Evolutionary conservation across 2,888 invertebrate species (phyloP).

Genomic region (Platycheirus albimanus): DNA sequence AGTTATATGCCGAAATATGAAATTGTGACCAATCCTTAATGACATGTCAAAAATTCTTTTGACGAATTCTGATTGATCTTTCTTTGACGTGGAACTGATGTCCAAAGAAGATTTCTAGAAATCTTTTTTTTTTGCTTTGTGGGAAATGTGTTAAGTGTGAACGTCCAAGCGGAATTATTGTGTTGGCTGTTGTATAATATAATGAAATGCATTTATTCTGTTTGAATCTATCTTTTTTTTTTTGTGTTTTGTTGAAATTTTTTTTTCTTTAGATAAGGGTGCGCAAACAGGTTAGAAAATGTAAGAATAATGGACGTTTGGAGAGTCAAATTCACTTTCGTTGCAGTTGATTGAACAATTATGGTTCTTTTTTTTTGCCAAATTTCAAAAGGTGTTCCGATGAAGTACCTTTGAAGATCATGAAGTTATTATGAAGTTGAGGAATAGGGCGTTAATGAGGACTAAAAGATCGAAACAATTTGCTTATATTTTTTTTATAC

Average conservation of each 20-base stretch:
- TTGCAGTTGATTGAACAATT: constrained; percentile 28
- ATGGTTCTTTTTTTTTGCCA: constrained; percentile 5
- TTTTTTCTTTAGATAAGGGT: not conserved
- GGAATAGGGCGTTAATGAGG: too few relatives aligned
- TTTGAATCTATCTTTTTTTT: constrained; percentile 1
- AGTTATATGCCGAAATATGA: constrained; percentile 69
- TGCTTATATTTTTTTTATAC: too few relatives aligned
- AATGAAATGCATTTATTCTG: constrained; percentile 51
- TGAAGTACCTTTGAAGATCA: not conserved
- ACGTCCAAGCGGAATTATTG: constrained; percentile 67
- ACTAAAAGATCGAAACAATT: too few relatives aligned
- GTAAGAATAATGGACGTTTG: not conserved
- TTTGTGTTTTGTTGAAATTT: not conserved
- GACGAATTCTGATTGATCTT: constrained; percentile 73
- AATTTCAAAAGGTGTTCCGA: not conserved
- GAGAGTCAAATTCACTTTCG: constrained; percentile 61
- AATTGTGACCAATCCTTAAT: constrained; percentile 74
- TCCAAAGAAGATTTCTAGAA: constrained; percentile 41
- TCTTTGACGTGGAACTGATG: constrained; percentile 74
- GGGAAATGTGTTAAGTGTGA: constrained; percentile 54
- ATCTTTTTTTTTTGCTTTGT: constrained; percentile 66
- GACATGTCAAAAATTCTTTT: constrained; percentile 74
- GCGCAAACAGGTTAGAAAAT: constrained; percentile 47
- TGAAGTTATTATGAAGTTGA: not conserved
- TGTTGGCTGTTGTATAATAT: constrained; percentile 56